Percentiles rank a stretch among this genome's conserved stretches.
Conservation (phyloP, 2,113 vertebrate species). For the Galbula dea region DNA sequence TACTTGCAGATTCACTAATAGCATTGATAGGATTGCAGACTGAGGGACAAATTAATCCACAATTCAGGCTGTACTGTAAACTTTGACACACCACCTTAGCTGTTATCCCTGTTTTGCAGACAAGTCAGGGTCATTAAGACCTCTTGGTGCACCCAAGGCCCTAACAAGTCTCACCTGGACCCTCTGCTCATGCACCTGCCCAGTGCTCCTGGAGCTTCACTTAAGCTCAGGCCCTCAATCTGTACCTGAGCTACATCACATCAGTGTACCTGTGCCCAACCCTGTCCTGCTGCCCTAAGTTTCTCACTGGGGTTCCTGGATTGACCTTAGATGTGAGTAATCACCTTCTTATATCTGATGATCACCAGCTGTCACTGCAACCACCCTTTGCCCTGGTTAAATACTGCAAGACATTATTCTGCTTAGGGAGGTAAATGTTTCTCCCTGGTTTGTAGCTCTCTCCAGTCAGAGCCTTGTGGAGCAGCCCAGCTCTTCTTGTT, state of each 20-base stretch:
- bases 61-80: neutral
- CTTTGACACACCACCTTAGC: neutral
- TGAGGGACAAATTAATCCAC: neutral
- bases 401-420: neutral
- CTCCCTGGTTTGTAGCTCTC: neutral
- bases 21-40: neutral
- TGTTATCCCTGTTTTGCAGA: neutral
- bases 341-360: neutral
- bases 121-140: neutral
- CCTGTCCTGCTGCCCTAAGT: neutral
- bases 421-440: neutral
- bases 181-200: neutral
- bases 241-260: neutral
- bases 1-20: neutral
- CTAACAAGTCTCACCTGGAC: neutral
- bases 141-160: neutral
- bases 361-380: neutral
- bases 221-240: neutral
- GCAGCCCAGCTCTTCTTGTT: neutral
- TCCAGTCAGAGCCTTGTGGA: neutral
- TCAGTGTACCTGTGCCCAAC: neutral
- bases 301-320: neutral
- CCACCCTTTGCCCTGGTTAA: neutral
- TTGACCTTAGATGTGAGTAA: neutral
- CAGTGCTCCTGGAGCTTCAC: neutral